Evolutionary conservation across 2,113 vertebrate genomes (phyloP), one percentile per base, ranked within the genome.

Genomic region (Furnarius figulus): DNA sequence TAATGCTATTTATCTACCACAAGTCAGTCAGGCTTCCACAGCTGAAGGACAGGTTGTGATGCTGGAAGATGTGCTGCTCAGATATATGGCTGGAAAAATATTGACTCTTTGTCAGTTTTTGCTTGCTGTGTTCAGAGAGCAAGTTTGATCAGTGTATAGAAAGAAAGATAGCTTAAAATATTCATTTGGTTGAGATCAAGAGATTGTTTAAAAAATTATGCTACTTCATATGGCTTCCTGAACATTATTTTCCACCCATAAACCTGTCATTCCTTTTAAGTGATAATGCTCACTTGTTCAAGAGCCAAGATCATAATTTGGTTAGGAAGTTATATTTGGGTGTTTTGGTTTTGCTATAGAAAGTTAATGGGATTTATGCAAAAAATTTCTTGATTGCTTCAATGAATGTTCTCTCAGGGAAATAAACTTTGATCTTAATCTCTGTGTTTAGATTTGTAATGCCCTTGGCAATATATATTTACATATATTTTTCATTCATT

Each of bases 321-420:
- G 37, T 93, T 93, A 80, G 63, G 67, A 93, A 97, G 90, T 67
- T 89, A 52, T 62, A 93, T 92, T 89, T 91, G 76, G 44, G 16
- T 85, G 71, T 75, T 91, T 95, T 91, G 65, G 4, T 83, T 93
- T 96, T 77, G 71, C 59, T 91, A 21, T 71, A 77, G 81, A 74
- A 95, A 91, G 52, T 90, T 96, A 87, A 95, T 96, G 61, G 61
- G 46, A 78, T 84, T 95, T 97, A 87, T 88, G 88, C 88, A 96
- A 96, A 96, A 93, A 81, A 86, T 30, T 62, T 94, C 71, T 93
- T 92, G 76, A 90, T 91, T 90, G 68, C 78, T 94, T 86, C 68
- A 87, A 88, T 89, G 91, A 94, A 75, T 85, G 53, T 78, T 94
- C 87, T 89, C 52, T 39, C 23, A 49, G 53, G 61, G 80, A 93